These are phyloP conservation scores for Platycnemis pennipes DNA, from an alignment of 2,888 invertebrate genomes.

Conservation along the genomic window DNA sequence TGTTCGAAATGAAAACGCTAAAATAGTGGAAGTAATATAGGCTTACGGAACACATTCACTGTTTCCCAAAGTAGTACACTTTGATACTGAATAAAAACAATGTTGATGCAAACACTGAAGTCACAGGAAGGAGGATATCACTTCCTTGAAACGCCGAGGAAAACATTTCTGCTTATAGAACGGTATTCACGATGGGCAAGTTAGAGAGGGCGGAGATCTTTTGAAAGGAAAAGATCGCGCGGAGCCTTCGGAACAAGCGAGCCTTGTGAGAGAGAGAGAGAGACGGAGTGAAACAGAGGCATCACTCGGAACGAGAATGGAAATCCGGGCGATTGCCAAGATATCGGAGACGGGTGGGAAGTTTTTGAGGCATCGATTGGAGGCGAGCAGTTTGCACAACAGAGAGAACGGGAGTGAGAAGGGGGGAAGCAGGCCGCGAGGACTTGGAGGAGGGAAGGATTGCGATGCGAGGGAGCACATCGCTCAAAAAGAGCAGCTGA, in stretches of 20 bases:
- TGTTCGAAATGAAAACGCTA: too few relatives aligned
- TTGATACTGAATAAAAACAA: too few relatives aligned
- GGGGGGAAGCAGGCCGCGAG: not conserved
- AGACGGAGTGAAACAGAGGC: not conserved
- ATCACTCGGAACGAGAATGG: not conserved
- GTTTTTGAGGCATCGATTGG: not conserved
- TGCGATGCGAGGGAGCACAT: not conserved
- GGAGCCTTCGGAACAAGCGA: not conserved
- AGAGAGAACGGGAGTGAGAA: not conserved
- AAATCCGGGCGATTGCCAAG: not conserved
- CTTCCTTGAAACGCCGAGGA: too few relatives aligned
- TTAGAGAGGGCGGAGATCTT: not conserved
- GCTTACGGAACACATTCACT: too few relatives aligned
- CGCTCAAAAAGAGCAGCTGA: slow-evolving; percentile 20
- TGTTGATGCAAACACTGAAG: too few relatives aligned
- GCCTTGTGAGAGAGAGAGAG: not conserved
- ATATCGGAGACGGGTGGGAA: not conserved
- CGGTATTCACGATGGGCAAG: too few relatives aligned
- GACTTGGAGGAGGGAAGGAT: not conserved
- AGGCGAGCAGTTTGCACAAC: not conserved
- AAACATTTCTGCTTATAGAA: too few relatives aligned
- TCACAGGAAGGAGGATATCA: too few relatives aligned
- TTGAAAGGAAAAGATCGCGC: not conserved
- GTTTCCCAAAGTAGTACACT: too few relatives aligned
- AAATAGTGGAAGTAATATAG: too few relatives aligned